Conservation (phyloP, 2,888 invertebrate species). For the Andrena hattorfiana region DNA sequence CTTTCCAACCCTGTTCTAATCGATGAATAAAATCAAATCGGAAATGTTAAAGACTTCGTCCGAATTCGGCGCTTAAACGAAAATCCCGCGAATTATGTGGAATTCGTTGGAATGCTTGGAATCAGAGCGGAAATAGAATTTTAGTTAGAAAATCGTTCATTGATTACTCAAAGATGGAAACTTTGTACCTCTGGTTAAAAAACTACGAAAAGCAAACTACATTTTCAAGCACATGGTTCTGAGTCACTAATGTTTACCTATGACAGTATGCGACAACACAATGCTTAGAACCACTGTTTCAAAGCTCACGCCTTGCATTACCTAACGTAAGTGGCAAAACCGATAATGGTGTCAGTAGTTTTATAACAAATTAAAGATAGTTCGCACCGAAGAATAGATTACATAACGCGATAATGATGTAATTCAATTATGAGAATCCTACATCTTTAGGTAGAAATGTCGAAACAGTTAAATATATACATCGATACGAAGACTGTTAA, state of each 20-base stretch:
- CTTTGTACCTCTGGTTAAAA: not conserved
- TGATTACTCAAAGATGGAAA: not conserved
- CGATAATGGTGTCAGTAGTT: not conserved
- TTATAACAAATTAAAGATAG: not conserved
- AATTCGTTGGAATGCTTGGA: slow-evolving; percentile 11
- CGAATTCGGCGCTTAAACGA: slow-evolving; percentile 20
- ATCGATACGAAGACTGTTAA: not conserved
- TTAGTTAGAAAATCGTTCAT: not conserved
- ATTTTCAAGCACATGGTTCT: not conserved
- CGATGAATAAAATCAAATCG: slow-evolving; percentile 26
- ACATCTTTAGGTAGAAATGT: not conserved
- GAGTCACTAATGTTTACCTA: not conserved
- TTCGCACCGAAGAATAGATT: not conserved
- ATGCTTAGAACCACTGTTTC: not conserved
- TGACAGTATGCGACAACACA: not conserved
- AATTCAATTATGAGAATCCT: not conserved
- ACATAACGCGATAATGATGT: not conserved
- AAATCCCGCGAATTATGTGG: not conserved
- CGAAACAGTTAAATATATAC: not conserved
- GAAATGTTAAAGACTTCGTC: slow-evolving; percentile 20
- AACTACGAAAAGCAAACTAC: not conserved
- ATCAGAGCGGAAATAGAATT: not conserved
- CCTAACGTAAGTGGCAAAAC: not conserved
- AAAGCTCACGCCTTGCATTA: not conserved
- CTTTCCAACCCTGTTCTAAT: slow-evolving; percentile 14